Evolutionary conservation across 2,797 vertebrate species (phyloP).

Genomic region (Cossypha niveicapilla): DNA sequence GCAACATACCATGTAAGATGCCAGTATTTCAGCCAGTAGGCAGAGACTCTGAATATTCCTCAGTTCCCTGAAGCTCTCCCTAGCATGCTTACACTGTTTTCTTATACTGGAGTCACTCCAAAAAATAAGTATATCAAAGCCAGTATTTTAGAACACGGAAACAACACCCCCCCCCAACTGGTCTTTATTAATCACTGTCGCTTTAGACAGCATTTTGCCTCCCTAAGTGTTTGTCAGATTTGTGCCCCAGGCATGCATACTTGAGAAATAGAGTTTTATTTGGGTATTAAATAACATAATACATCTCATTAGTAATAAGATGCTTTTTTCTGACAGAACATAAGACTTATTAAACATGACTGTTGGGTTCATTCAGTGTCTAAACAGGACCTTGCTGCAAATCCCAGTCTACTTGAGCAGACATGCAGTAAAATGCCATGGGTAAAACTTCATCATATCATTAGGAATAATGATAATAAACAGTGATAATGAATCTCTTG

Average conservation of each 20-base stretch:
- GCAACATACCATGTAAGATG: neutral
- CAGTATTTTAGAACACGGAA: conserved; percentile 36
- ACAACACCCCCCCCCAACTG: neutral
- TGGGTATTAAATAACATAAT: conserved; percentile 31
- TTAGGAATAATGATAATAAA: conserved; percentile 46
- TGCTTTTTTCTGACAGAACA: conserved; percentile 28
- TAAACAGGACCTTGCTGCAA: conserved; percentile 4
- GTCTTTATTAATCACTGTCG: conserved; percentile 44
- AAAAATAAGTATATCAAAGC: conserved; percentile 27
- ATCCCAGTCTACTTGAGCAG: neutral
- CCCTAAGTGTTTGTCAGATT: conserved; percentile 45
- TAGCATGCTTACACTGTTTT: neutral
- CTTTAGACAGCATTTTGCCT: conserved; percentile 44
- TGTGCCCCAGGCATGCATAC: conserved; percentile 43
- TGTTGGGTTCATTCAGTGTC: conserved; percentile 1
- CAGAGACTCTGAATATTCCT: neutral
- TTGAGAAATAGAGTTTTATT: conserved; percentile 49
- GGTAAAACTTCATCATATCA: neutral
- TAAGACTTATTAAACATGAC: conserved; percentile 25
- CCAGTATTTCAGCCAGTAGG: neutral
- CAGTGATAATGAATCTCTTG: neutral
- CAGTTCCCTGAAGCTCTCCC: neutral
- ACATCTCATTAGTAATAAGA: conserved; percentile 51
- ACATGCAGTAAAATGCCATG: neutral
- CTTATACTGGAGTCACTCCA: conserved; percentile 24